Evolutionary conservation across 2,888 invertebrate genomes (phyloP).

Genomic region (Deroplatys truncata): DNA sequence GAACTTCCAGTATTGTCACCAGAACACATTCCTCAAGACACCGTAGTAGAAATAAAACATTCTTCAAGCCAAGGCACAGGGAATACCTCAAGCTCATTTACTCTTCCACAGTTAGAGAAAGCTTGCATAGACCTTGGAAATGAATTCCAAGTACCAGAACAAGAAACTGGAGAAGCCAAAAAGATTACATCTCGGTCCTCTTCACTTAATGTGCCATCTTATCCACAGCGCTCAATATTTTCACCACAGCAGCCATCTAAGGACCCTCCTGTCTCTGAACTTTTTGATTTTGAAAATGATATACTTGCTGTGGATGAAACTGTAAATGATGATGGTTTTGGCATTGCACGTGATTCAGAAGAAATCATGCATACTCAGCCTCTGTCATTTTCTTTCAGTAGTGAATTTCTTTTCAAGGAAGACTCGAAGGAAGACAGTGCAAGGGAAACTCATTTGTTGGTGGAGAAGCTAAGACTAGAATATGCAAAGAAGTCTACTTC

Average conservation of each 20-base stretch:
- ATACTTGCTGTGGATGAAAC: slow-evolving; percentile 58
- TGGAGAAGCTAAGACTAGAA: slow-evolving; percentile 76
- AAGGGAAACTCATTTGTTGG: slow-evolving; percentile 76
- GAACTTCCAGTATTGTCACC: neutral
- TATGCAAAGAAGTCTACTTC: slow-evolving; percentile 61
- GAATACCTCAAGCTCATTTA: slow-evolving; percentile 5
- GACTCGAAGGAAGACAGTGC: slow-evolving; percentile 80
- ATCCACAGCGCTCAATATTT: slow-evolving; percentile 57
- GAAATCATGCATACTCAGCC: slow-evolving; percentile 54
- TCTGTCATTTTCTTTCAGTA: slow-evolving; percentile 57
- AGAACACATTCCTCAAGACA: neutral
- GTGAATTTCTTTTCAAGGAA: slow-evolving; percentile 66
- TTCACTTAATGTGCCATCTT: slow-evolving; percentile 31
- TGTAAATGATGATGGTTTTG: slow-evolving; percentile 59
- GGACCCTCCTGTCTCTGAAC: slow-evolving; percentile 52
- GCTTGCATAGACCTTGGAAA: slow-evolving; percentile 15
- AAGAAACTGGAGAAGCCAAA: slow-evolving; percentile 32
- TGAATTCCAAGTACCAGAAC: slow-evolving; percentile 26
- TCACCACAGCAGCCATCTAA: slow-evolving; percentile 63
- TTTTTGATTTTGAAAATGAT: slow-evolving; percentile 59
- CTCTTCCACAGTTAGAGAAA: slow-evolving; percentile 14
- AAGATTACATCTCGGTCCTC: slow-evolving; percentile 35
- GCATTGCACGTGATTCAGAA: slow-evolving; percentile 56
- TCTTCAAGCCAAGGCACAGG: neutral
- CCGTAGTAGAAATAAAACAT: neutral